Evolutionary conservation across 2,888 invertebrate genomes (phyloP), one percentile per base, ranked within the genome.

Genomic region (Litoditis marina): DNA sequence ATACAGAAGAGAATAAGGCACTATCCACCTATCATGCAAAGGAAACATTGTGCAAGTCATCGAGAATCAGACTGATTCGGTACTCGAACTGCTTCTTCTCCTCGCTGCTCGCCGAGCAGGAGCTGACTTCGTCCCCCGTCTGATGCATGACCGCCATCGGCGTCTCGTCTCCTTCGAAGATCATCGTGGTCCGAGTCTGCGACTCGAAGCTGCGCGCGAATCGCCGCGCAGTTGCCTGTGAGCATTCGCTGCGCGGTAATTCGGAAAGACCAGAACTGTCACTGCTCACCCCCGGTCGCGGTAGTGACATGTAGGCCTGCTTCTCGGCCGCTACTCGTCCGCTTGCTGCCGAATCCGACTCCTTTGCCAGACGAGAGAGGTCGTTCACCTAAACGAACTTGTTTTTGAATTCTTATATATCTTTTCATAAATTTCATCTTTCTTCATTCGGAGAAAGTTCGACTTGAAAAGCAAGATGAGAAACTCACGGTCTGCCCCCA

Each of bases 251-350:
- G 42, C 60, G 44, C 16, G 60, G 46, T n/a, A n/a, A n/a, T n/a
- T n/a, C n/a, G 27, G 36, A 42, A 7, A 50, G 32, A 39, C 61
- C 55, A 22, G 27, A 31, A 28, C 55, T 51, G 22, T n/a, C 13
- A 46, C 50, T 50, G 79, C 86, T 84, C 87, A 94, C 94, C 84
- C 94, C 94, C 57, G 94, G 94, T 83, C 93, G 88, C 28, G 94
- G 94, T 78, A 94, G 87, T 64, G 94, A 94, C 89, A 92, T 90
- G 84, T 94, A 94, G 63, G 90, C 90, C 82, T 90, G 89, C 79
- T 90, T 90, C 81, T 90, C 87, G 22, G 83, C 83, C 5, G 78
- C 83, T 6, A 80, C 66, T 28, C 83, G 72, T 8, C 82, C 83
- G 39, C 78, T 78, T 19, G 78, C 78, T 0, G 82, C 81, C 2